Conservation (phyloP, 2,797 vertebrate species). For the Acipenser transmontanus region DNA sequence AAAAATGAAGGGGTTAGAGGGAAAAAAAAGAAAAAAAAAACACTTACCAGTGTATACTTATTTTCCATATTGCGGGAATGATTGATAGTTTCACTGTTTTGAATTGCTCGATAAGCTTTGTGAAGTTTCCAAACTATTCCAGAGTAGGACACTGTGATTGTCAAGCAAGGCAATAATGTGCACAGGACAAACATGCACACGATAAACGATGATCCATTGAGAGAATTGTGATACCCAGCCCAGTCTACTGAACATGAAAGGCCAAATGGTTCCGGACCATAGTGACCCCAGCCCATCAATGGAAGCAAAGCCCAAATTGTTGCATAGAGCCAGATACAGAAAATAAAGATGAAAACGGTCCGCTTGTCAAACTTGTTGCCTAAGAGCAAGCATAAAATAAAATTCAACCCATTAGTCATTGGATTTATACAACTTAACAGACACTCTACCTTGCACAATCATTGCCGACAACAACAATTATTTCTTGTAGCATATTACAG, state of each 20-base stretch:
- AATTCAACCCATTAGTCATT: not conserved
- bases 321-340: conserved; percentile 45
- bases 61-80: conserved; percentile 40
- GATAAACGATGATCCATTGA: conserved; percentile 48
- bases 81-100: conserved; percentile 31
- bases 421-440: too few relatives aligned
- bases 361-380: conserved; percentile 39
- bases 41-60: conserved; percentile 48
- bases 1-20: too few relatives aligned
- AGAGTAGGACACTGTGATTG: conserved; percentile 46
- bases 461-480: too few relatives aligned
- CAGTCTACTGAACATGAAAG: conserved; percentile 51
- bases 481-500: too few relatives aligned
- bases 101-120: conserved; percentile 45
- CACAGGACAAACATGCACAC: conserved; percentile 39
- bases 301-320: conserved; percentile 45
- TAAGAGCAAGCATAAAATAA: conserved; percentile 22
- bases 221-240: conserved; percentile 41
- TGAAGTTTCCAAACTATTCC: conserved; percentile 56
- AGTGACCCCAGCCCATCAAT: conserved; percentile 52
- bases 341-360: conserved; percentile 38
- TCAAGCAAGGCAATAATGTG: conserved; percentile 43
- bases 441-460: too few relatives aligned
- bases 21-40: not conserved
- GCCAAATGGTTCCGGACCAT: conserved; percentile 49